Percentiles rank a stretch among this genome's conserved stretches.
phyloP scores from a whole-genome alignment of 2,113 vertebrate species.

The Coregonus clupeaformis region DNA sequence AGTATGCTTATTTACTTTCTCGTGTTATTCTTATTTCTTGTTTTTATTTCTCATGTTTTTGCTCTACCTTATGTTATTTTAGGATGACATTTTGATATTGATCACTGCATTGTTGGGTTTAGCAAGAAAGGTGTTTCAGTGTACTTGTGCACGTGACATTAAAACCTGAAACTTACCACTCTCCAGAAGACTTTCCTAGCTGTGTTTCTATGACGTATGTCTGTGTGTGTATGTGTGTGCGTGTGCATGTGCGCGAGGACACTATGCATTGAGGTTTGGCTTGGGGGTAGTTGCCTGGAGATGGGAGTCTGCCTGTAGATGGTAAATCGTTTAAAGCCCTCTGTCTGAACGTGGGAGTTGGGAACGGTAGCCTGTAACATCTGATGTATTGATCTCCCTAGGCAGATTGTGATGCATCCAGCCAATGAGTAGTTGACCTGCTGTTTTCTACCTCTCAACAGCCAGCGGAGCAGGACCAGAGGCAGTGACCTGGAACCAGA shows the following conservation, averaged over 20 bases:
- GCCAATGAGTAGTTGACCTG: conserved; percentile 33
- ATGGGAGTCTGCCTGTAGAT: conserved; percentile 7
- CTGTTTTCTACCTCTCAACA: conserved; percentile 49
- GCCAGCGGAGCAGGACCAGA: conserved; percentile 32
- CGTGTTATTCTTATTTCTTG: too few relatives aligned
- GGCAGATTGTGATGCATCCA: conserved; percentile 27
- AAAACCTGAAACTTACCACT: not conserved
- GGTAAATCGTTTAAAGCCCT: conserved; percentile 16
- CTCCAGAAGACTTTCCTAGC: not conserved
- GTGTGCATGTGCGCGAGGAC: not conserved
- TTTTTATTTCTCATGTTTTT: too few relatives aligned
- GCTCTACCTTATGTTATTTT: too few relatives aligned
- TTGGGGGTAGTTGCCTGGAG: not conserved
- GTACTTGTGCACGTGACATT: too few relatives aligned
- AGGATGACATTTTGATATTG: too few relatives aligned
- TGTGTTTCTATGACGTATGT: not conserved
- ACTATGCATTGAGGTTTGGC: not conserved
- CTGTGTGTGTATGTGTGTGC: not conserved
- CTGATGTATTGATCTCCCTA: conserved; percentile 35
- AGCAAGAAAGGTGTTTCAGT: too few relatives aligned
- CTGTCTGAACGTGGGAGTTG: not conserved
- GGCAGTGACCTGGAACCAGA: conserved; percentile 36
- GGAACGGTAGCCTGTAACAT: not conserved
- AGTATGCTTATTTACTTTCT: too few relatives aligned
- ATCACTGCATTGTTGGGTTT: too few relatives aligned